Percentiles rank a stretch among this genome's conserved stretches.
Evolutionary conservation across 2,797 vertebrate species (phyloP).

Genomic region (Ptychadena robeensis): DNA sequence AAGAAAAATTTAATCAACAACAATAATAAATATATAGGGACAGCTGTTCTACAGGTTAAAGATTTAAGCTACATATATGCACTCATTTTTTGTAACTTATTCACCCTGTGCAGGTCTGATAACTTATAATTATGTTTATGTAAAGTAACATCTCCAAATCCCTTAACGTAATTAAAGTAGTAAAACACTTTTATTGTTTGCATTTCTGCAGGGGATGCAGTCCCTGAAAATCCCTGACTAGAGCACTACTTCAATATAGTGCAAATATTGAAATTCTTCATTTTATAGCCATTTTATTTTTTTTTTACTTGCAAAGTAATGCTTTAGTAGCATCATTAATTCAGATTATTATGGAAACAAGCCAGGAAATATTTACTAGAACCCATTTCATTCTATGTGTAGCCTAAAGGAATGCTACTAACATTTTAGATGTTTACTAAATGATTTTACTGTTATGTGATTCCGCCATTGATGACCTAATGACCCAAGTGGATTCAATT

Average conservation of each 20-base stretch:
- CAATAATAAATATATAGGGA: background rate
- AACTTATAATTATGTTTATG: slow-evolving; percentile 32
- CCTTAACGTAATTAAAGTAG: slow-evolving; percentile 39
- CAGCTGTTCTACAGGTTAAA: background rate
- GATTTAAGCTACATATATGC: background rate
- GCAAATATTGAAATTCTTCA: slow-evolving; percentile 15
- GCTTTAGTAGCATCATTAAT: slow-evolving; percentile 38
- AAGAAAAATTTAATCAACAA: background rate
- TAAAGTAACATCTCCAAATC: slow-evolving; percentile 14
- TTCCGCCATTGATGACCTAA: slow-evolving; percentile 1
- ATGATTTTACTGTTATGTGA: background rate
- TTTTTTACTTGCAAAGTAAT: slow-evolving; percentile 41
- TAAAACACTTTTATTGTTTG: slow-evolving; percentile 43
- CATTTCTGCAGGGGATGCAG: slow-evolving; percentile 15
- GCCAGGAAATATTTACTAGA: slow-evolving; percentile 28
- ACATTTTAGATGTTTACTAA: slow-evolving; percentile 1
- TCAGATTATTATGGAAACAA: slow-evolving; percentile 24
- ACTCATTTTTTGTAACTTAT: background rate
- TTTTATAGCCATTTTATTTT: slow-evolving; percentile 34
- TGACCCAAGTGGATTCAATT: background rate
- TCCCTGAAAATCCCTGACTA: slow-evolving; percentile 6
- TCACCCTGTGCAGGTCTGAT: background rate
- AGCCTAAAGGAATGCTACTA: background rate
- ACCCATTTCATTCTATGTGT: slow-evolving; percentile 20
- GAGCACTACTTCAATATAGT: slow-evolving; percentile 5